Evolutionary conservation across 2,888 invertebrate species (phyloP), one percentile per base, ranked within the genome.

Genomic region (Rosalia funebris): DNA sequence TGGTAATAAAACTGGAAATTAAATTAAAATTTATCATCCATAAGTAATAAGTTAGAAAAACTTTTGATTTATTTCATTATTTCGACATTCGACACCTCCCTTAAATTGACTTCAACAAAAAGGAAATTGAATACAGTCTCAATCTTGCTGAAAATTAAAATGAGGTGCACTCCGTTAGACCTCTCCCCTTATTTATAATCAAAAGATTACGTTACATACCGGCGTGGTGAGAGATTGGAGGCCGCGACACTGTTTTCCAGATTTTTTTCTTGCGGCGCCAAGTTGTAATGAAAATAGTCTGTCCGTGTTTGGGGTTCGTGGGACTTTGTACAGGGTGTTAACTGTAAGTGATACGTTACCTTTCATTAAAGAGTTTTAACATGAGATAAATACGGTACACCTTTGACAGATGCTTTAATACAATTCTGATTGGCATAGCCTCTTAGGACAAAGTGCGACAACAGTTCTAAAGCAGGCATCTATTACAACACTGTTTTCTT

Each of bases 101-200:
- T 60, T 62, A 71, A 71, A 71, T 71, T 71, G 71, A 68, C 69
- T 70, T 68, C 66, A 63, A 60, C 58, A 59, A 62, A 65, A 60
- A 68, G 71, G 71, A 71, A 71, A 71, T 71, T 70, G 71, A 71
- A 71, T 65, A 68, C 68, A 71, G 68, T 71, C 64, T 71, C 68
- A 71, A 70, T 71, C 64, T 71, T 66, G 60, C 46, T 53, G 68
- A 66, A 71, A 69, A 70, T 70, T 70, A 71, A 68, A 71, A 68
- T 63, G 62, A 68, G 66, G 63, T 42, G 42, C 53, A 53, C 42
- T 32, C 16, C 25, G 20, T 39, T 39, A 37, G 50, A 53, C 53
- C 53, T 42, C 34, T 34, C 34, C 32, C 53, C 32, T 37, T 17
- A 42, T 31, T 42, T 53, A 42, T 32, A 42, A 53, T 42, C 42